phyloP scores from a whole-genome alignment of 2,888 invertebrate species.

The Lycia hirtaria region DNA sequence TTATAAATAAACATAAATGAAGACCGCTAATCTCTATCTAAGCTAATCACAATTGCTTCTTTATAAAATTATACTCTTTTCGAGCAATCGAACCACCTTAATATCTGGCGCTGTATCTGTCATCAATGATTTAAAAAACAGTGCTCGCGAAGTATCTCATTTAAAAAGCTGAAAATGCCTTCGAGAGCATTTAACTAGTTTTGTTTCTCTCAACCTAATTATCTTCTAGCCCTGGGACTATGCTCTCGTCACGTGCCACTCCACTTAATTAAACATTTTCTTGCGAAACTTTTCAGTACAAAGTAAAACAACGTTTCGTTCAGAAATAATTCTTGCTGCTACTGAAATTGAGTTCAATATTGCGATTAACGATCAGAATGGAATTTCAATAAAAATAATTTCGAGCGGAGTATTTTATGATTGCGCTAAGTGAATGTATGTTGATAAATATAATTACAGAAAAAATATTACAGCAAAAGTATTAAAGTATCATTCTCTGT shows the following conservation, averaged over 20 bases:
- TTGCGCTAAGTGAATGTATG: constrained; percentile 16
- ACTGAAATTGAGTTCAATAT: neutral
- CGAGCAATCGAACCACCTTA: too few species aligned
- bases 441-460: constrained; percentile 9
- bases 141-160: too few species aligned
- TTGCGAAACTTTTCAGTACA: constrained; percentile 48
- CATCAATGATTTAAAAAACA: too few species aligned
- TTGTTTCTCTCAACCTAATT: constrained; percentile 61
- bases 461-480: too few species aligned
- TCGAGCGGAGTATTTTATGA: constrained; percentile 17
- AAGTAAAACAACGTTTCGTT: neutral
- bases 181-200: constrained; percentile 42
- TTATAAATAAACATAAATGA: too few species aligned
- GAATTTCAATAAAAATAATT: constrained; percentile 18
- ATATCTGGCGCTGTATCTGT: too few species aligned
- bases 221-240: constrained; percentile 51
- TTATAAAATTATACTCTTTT: too few species aligned
- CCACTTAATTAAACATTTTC: constrained; percentile 71
- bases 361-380: neutral
- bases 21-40: too few species aligned
- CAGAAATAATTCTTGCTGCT: constrained; percentile 7
- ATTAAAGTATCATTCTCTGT: too few species aligned
- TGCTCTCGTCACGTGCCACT: constrained; percentile 68
- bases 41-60: too few species aligned
- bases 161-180: constrained; percentile 33